These are phyloP conservation scores for Caenorhabditis panamensis DNA, from an alignment of 2,888 invertebrate genomes.

Conservation along the genomic window DNA sequence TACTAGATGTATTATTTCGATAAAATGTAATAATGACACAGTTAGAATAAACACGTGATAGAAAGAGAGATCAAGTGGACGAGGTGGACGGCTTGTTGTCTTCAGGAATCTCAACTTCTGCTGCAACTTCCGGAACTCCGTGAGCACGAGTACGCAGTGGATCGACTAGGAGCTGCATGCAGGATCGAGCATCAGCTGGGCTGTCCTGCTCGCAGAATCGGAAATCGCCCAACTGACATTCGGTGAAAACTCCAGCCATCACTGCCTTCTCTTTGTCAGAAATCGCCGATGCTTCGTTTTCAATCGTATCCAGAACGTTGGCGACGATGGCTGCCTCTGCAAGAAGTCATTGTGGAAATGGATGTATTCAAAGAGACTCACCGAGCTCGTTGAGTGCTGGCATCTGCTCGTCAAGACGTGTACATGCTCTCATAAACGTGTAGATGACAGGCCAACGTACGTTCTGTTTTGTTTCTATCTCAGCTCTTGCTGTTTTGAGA, in stretches of 20 bases:
- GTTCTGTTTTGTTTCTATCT: not conserved
- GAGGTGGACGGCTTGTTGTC: conserved; percentile 21
- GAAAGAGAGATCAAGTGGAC: conserved; percentile 1
- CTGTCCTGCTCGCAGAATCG: conserved; percentile 49
- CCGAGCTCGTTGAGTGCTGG: conserved; percentile 58
- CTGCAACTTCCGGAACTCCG: conserved; percentile 45
- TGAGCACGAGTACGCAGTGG: conserved; percentile 59
- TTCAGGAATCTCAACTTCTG: conserved; percentile 11
- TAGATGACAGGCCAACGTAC: conserved; percentile 53
- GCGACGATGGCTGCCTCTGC: conserved; percentile 60
- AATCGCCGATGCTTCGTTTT: conserved; percentile 54
- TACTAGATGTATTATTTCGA: conserved; percentile 27
- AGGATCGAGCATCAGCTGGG: conserved; percentile 29
- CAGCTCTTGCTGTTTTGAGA: conserved; percentile 15
- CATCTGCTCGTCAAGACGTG: conserved; percentile 21
- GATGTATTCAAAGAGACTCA: no score
- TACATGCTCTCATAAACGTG: conserved; percentile 39
- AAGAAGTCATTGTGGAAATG: not conserved
- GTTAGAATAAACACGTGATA: not conserved
- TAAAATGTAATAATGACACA: conserved; percentile 32
- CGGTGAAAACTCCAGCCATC: conserved; percentile 35
- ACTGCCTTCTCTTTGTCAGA: conserved; percentile 45
- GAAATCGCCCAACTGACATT: conserved; percentile 28
- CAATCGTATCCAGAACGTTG: conserved; percentile 58
- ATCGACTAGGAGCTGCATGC: conserved; percentile 47